Evolutionary conservation across 2,797 vertebrate species (phyloP), one percentile per base, ranked within the genome.

Genomic region (Pipistrellus kuhlii): DNA sequence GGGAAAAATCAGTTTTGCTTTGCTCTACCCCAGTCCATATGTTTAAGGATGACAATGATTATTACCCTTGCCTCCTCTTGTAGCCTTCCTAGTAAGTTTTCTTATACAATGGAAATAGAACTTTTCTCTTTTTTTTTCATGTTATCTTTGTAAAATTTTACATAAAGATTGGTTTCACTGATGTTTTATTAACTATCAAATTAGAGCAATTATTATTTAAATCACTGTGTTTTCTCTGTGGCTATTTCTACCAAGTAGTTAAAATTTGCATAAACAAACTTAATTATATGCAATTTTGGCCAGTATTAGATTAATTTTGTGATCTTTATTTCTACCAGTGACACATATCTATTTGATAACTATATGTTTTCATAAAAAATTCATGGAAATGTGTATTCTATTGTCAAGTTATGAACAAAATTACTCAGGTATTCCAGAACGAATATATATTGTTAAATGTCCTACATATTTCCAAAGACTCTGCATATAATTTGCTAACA

Each of bases 301-400:
- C 53, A 72, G 23, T 44, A 27, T 76, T 27, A 90, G n/a, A 73
- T 75, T 53, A 71, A 68, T 38, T 76, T 85, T 86, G 30, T 81
- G 21, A 25, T 91, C 30, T 69, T 35, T 84, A 85, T 44, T 93
- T 93, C 44, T 90, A 87, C 30, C 25, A 69, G 66, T 69, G 71
- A 71, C 38, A 81, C 1, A 88, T 10, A 90, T 12, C 66, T 80
- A 91, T 73, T 55, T 90, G n/a, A 46, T 69, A 94, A 75, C 11
- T 88, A 6, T 62, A 38, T 86, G 68, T 86, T 84, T 88, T 88
- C 41, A 32, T 72, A 86, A 85, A 76, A 93, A 93, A 92, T 27
- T 4, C 27, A 57, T 62, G 20, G 2, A 64, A 80, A 83, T 30
- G 86, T 91, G 48, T 27, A 89, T 84, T 55, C 41, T 35, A 69